phyloP scores from a whole-genome alignment of 1,140 invertebrate genomes.

The Neoseiulus cucumeris region DNA sequence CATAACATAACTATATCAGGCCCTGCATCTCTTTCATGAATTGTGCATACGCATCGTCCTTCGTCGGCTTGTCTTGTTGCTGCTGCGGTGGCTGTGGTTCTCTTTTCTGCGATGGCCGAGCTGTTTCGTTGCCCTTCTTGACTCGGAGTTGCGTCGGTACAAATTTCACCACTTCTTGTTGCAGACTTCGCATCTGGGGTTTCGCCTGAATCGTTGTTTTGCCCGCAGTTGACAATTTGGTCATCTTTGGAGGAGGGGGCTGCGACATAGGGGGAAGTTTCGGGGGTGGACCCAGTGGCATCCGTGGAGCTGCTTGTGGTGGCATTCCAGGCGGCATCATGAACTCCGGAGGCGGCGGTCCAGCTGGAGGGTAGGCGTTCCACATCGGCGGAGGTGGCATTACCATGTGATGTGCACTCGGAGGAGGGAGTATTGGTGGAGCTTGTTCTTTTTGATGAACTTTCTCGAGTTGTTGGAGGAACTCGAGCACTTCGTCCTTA shows the following conservation, averaged over 20 bases:
- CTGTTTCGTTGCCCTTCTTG: constrained; percentile 35
- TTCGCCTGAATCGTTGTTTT: constrained; percentile 70
- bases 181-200: constrained; percentile 77
- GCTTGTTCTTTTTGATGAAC: constrained; percentile 1
- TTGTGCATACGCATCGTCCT: constrained; percentile 90
- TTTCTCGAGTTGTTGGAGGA: constrained; percentile 2
- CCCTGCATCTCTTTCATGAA: constrained; percentile 98
- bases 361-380: constrained; percentile 30
- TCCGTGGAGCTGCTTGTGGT: constrained; percentile 22
- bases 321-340: constrained; percentile 21
- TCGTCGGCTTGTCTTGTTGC: constrained; percentile 39
- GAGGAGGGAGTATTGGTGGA: constrained; percentile 30
- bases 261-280: neutral
- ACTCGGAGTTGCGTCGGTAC: constrained; percentile 73
- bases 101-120: neutral
- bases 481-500: constrained; percentile 7
- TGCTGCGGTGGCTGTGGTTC: neutral
- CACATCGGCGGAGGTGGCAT: constrained; percentile 27
- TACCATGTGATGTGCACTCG: constrained; percentile 29
- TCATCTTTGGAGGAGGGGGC: neutral
- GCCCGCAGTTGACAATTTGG: constrained; percentile 20
- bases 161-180: constrained; percentile 83
- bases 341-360: constrained; percentile 20
- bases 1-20: constrained; percentile 40
- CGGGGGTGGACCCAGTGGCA: constrained; percentile 23